Base-by-base conservation (phyloP, 2,113 vertebrate species). In the Petroica traversi region DNA sequence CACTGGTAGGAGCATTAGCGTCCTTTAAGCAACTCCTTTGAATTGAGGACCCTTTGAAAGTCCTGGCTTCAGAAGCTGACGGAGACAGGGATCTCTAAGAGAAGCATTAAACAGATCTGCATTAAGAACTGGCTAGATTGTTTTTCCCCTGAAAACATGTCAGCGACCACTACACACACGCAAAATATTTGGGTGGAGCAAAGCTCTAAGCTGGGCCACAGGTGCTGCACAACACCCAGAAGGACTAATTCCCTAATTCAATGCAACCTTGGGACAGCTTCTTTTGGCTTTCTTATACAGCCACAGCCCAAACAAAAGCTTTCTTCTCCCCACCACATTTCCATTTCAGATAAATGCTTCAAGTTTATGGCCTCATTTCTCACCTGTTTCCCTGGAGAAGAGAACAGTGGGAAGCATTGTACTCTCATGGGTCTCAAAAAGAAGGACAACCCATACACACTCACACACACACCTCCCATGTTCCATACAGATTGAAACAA, bases 331-430 rank as follows among this genome's bases (percentile, higher is more conserved):
- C 16, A 62, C 6, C 8, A 15, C 48, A 20, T 12, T 85, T 34
- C 5, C 9, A 38, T 54, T 85, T 71, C 43, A n/a, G 25, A 41
- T n/a, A 28, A 45, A 24, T 49, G 28, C 7, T 9, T 51, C 41
- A 23, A 20, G 14, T 10, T 2, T 19, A 31, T 11, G 14, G 23
- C 29, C 38, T 69, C 12, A 18, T 69, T 77, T 86, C 52, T 54
- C 38, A 54, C 22, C 20, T 43, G 31, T 11, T 93, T 69, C 9
- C 19, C 0, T 0, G 13, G 9, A 61, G 25, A 73, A 63, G 12
- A 20, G 3, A 61, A 46, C 14, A 9, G 4, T 23, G 54, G 43
- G 6, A 40, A 58, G 36, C 12, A 41, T 5, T 49, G 38, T 29
- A 22, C 16, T 33, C 12, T 45, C 23, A 43, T 0, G 2, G 13